Conservation (phyloP, 2,113 vertebrate species). For the Tyto alba region DNA sequence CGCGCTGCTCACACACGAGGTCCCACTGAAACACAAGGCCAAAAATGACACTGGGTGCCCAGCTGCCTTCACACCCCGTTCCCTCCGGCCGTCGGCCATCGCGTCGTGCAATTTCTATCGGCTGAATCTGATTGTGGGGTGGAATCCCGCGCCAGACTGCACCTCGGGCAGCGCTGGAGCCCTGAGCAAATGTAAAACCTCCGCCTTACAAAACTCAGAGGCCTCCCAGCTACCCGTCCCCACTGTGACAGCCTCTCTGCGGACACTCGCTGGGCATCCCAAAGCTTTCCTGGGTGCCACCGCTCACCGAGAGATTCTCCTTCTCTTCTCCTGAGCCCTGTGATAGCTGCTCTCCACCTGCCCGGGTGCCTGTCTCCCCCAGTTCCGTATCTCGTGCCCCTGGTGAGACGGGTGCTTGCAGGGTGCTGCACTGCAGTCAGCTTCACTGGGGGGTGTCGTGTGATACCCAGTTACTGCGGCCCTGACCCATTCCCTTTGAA, state of each 20-base stretch:
- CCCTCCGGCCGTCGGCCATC: rapidly evolving
- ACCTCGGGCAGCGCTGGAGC: rapidly evolving
- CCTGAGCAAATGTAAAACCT: not conserved
- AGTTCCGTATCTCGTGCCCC: too few species aligned
- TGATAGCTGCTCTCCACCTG: not conserved
- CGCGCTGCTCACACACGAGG: slow-evolving; percentile 84
- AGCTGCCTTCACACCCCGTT: not conserved
- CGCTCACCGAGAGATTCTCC: not conserved
- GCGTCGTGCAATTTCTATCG: not conserved
- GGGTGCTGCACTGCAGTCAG: not conserved
- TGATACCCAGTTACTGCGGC: not conserved
- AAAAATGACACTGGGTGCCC: not conserved
- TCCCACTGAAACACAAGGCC: slow-evolving; percentile 80
- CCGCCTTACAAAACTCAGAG: not conserved
- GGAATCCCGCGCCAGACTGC: not conserved
- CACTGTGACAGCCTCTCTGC: not conserved
- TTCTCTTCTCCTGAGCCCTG: not conserved
- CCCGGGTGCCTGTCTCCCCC: rapidly evolving
- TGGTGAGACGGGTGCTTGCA: not conserved
- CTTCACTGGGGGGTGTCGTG: rapidly evolving
- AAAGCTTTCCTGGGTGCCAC: not conserved
- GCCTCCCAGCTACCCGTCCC: not conserved
- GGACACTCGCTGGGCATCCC: not conserved
- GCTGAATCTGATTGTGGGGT: not conserved
- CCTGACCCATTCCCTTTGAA: not conserved